Evolutionary conservation across 2,888 invertebrate species (phyloP).

Genomic region (Proisotoma minuta): DNA sequence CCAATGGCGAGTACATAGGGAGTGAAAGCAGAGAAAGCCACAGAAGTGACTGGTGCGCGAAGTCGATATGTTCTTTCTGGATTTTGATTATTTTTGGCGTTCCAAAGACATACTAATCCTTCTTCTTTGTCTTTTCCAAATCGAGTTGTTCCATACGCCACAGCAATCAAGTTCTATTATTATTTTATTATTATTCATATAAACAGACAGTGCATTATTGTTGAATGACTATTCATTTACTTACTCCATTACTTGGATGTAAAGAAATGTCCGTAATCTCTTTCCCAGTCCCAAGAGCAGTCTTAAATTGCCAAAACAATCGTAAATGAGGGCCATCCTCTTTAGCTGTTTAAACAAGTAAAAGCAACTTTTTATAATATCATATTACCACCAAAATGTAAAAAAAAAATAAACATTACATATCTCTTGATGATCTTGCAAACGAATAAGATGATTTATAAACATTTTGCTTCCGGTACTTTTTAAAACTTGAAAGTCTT

Average conservation of each 20-base stretch:
- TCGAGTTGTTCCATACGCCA: constrained; percentile 66
- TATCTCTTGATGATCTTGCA: no score
- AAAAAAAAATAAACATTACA: no score
- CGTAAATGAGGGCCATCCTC: constrained; percentile 24
- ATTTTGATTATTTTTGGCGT: constrained; percentile 66
- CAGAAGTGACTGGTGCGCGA: constrained; percentile 61
- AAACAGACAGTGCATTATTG: background rate
- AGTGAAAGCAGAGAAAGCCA: constrained; percentile 63
- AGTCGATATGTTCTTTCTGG: constrained; percentile 65
- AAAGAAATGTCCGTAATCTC: constrained; percentile 43
- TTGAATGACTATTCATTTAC: background rate
- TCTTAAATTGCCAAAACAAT: constrained; percentile 40
- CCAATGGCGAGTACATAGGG: constrained; percentile 72
- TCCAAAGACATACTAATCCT: constrained; percentile 74
- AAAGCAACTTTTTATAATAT: background rate
- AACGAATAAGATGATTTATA: background rate
- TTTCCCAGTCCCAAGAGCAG: constrained; percentile 29
- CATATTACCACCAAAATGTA: no score
- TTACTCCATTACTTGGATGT: constrained; percentile 42
- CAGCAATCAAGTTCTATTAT: constrained; percentile 63
- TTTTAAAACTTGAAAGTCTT: constrained; percentile 3
- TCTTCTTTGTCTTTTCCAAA: constrained; percentile 54
- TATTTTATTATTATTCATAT: background rate
- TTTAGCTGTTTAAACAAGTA: background rate
- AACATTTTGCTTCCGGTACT: background rate